Evolutionary conservation across 1,140 invertebrate genomes (phyloP).

Genomic region (Limonius californicus): DNA sequence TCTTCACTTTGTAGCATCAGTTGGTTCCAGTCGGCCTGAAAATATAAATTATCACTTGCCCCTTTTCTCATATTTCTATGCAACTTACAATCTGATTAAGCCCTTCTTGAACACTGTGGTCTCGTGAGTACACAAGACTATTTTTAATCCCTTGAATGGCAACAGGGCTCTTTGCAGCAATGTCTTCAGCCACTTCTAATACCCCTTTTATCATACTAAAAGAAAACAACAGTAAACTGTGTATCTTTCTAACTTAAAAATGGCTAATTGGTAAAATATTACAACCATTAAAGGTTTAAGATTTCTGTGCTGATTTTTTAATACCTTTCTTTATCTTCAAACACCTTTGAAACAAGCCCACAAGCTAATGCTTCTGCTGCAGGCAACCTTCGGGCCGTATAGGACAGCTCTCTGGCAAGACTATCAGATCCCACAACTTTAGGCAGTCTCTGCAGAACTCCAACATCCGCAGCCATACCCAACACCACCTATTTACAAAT

Average conservation of each 20-base stretch:
- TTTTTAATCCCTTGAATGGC: constrained; percentile 89
- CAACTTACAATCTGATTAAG: constrained; percentile 81
- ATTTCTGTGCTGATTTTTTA: too few relatives aligned
- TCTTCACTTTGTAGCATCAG: constrained; percentile 89
- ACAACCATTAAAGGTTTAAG: too few relatives aligned
- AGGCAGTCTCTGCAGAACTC: constrained; percentile 89
- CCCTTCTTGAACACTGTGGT: constrained; percentile 80
- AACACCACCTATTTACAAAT: constrained; percentile 60
- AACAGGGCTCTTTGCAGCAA: constrained; percentile 90
- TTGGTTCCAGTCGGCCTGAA: constrained; percentile 75
- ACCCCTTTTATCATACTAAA: constrained; percentile 65
- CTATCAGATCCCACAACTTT: constrained; percentile 88
- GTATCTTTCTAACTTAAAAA: too few relatives aligned
- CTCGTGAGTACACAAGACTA: constrained; percentile 79
- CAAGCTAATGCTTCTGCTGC: constrained; percentile 73
- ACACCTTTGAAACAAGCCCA: constrained; percentile 75
- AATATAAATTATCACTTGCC: constrained; percentile 26
- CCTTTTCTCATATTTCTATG: neutral
- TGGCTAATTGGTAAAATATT: too few relatives aligned
- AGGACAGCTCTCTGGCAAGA: constrained; percentile 80
- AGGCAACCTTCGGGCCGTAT: constrained; percentile 77
- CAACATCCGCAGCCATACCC: constrained; percentile 93
- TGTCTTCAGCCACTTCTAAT: constrained; percentile 68
- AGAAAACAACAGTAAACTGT: too few relatives aligned
- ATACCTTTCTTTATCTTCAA: constrained; percentile 66